Evolutionary conservation across 2,888 invertebrate genomes (phyloP), one percentile per base, ranked within the genome.

Genomic region (Caenorhabditis drosophilae): DNA sequence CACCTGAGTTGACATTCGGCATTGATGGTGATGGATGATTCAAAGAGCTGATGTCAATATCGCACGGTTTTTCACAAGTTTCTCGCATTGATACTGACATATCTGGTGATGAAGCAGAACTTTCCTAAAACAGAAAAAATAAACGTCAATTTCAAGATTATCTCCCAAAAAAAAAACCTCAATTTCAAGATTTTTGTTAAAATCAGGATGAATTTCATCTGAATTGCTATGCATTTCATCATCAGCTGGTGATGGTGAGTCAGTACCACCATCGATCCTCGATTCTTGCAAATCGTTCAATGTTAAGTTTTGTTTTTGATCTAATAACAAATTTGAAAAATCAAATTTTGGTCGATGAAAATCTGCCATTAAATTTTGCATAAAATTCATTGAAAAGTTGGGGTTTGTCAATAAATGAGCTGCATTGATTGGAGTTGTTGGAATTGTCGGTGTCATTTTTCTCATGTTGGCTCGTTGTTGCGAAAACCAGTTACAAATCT

Each of bases 401-500:
- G 54, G 58, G n/a, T n/a, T n/a, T 20, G 38, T 46, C 22, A 63
- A 27, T 1, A 63, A 27, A 36, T 57, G 57, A 7, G 57, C 45
- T 9, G 57, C 40, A 25, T 57, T 41, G 12, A 35, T 41, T 16
- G 46, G 45, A 7, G 38, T 22, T 2, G 38, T 36, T 25, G 26
- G n/a, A 16, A 50, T 18, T 4, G 40, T 40, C 3, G 54, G 34
- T 45, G 66, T 38, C 1, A 41, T 41, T 20, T 26, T 61, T 12
- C 72, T 44, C 12, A 40, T 53, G 25, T 46, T 67, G 6, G 74
- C 54, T 20, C 97, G 88, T 0, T 96, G 95, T 84, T 96, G 96
- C 85, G 96, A 95, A 86, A 98, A 98, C 86, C 86, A 86, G 74
- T 86, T 83, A 67, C 78, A 78, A 18, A 83, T 77, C 75, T 83